These are phyloP conservation scores for Drosophila putrida DNA, from an alignment of 2,888 invertebrate species.

Conservation along the genomic window DNA sequence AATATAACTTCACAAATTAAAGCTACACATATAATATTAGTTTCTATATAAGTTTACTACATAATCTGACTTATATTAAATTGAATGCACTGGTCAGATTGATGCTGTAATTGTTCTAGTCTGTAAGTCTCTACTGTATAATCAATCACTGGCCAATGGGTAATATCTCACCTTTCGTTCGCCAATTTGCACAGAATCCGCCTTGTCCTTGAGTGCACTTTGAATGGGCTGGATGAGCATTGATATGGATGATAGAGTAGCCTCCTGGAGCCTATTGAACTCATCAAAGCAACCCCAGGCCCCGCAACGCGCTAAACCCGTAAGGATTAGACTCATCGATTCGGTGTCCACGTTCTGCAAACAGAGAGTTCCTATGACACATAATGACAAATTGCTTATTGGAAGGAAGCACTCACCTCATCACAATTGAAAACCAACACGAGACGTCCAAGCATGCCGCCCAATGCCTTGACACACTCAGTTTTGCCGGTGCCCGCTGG, in stretches of 20 bases:
- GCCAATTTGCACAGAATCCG: slow-evolving; percentile 86
- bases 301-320: slow-evolving; percentile 96
- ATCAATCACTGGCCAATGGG: neutral
- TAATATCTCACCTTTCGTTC: slow-evolving; percentile 86
- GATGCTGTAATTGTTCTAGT: neutral
- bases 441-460: slow-evolving; percentile 94
- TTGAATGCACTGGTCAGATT: too few species aligned
- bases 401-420: slow-evolving; percentile 87
- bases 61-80: too few species aligned
- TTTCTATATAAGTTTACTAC: too few species aligned
- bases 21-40: too few species aligned
- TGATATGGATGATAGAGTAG: slow-evolving; percentile 97
- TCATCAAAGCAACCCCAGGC: slow-evolving; percentile 99
- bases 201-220: slow-evolving; percentile 90
- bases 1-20: too few species aligned
- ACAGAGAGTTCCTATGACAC: slow-evolving; percentile 20
- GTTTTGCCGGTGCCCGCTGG: slow-evolving; percentile 99
- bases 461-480: slow-evolving; percentile 98
- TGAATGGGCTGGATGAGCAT: slow-evolving; percentile 97
- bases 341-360: slow-evolving; percentile 95
- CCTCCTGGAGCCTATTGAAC: slow-evolving; percentile 98
- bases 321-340: slow-evolving; percentile 97
- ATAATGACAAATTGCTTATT: slow-evolving; percentile 64
- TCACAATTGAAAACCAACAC: slow-evolving; percentile 99
- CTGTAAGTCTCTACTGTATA: neutral